Evolutionary conservation across 2,113 vertebrate genomes (phyloP), one percentile per base, ranked within the genome.

Genomic region (Sula dactylatra): DNA sequence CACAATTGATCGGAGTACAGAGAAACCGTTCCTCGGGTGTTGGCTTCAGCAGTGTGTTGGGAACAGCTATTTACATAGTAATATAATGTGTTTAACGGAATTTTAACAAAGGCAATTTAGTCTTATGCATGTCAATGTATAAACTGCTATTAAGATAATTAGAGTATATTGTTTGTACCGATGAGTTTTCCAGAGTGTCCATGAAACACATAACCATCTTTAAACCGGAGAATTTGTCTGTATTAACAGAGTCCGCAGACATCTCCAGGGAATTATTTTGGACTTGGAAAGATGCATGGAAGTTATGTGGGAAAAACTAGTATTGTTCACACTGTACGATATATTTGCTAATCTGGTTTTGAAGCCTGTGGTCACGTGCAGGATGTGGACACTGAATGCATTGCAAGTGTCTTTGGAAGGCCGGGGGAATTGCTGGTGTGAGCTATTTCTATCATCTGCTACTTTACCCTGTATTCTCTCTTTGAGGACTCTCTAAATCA

Each of bases 131-230:
- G 40, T 50, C 71, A 73, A 56, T 82, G n/a, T 77, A 93, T 66
- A 88, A 94, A 73, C 52, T 77, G n/a, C 74, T 77, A 19, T 80
- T 67, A 73, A 91, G 74, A 55, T 95, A 94, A 80, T 94, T 73
- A 56, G 11, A 38, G 31, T 65, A 24, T 85, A 73, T 83, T 72
- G 49, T 65, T 92, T 90, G 93, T 91, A 55, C 78, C 93, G 73
- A 86, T 71, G 78, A 73, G 45, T 73, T 95, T 93, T 95, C 73
- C 20, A 14, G 55, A 70, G 24, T 58, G 40, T 62, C 69, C 42
- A 11, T 73, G 88, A 85, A 91, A 89, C 27, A 29, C 42, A 52
- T 24, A 74, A 58, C 18, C 26, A 8, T 77, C 64, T 83, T 92
- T 85, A 82, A 86, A 85, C 44, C 66, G 67, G 61, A 71, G 40